Conservation (phyloP, 2,797 vertebrate species). For the Cygnus olor region DNA sequence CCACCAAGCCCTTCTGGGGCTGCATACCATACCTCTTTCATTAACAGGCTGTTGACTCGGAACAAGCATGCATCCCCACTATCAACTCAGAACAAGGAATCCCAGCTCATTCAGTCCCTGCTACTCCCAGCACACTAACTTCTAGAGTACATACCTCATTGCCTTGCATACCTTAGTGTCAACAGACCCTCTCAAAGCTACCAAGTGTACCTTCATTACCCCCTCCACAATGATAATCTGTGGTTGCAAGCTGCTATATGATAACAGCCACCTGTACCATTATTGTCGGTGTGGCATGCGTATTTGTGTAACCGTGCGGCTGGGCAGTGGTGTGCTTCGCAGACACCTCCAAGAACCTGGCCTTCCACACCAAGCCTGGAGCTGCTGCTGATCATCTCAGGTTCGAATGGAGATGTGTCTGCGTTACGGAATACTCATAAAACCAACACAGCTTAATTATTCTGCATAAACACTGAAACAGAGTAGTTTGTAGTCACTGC, state of each 20-base stretch:
- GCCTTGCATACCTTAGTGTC: neutral
- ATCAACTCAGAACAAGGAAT: neutral
- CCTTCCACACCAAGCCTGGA: neutral
- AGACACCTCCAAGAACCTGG: neutral
- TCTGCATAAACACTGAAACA: neutral
- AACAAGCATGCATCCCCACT: neutral
- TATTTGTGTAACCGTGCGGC: neutral
- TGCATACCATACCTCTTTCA: neutral
- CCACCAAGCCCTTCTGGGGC: neutral
- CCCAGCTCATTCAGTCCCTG: neutral
- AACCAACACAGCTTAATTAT: neutral
- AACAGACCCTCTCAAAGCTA: neutral
- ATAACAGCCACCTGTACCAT: neutral
- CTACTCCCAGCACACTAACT: neutral
- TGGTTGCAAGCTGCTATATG: neutral
- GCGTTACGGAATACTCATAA: neutral
- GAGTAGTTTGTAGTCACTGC: neutral
- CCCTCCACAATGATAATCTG: neutral
- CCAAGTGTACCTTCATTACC: neutral
- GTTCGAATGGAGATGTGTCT: neutral
- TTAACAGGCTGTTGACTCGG: fast-evolving
- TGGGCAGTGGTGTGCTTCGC: neutral
- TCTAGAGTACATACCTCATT: neutral
- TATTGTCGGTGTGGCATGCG: fast-evolving
- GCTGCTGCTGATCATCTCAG: neutral